Conservation (phyloP, 2,888 invertebrate genomes). For the Diarsia brunnea region DNA sequence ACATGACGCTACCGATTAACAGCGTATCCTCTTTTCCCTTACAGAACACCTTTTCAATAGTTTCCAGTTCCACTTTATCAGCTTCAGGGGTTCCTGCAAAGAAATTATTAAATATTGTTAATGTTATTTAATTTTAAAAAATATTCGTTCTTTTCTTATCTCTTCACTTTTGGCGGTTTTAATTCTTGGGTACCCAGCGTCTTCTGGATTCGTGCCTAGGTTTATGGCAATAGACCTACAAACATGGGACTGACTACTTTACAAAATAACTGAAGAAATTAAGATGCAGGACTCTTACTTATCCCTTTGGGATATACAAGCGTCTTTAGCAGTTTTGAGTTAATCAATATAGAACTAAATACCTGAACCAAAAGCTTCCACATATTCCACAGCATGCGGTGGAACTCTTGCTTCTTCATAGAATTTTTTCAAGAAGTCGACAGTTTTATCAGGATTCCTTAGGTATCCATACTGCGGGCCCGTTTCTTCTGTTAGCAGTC, state of each 20-base stretch:
- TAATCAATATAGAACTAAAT: not conserved
- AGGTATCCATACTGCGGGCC: slow-evolving; percentile 76
- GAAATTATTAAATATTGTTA: not conserved
- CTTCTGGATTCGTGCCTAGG: not conserved
- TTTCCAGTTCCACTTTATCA: slow-evolving; percentile 92
- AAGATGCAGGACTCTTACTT: not conserved
- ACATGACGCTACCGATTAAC: slow-evolving; percentile 89
- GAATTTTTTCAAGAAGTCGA: slow-evolving; percentile 83
- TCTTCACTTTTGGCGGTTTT: not conserved
- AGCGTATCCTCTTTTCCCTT: slow-evolving; percentile 89
- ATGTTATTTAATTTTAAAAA: not conserved
- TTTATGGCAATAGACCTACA: not conserved
- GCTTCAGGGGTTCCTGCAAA: slow-evolving; percentile 86
- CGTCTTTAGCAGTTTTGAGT: no score
- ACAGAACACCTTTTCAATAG: slow-evolving; percentile 91
- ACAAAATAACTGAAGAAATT: not conserved
- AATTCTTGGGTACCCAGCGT: not conserved
- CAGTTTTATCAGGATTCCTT: slow-evolving; percentile 28
- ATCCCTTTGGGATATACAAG: not conserved
- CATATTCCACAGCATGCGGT: slow-evolving; percentile 92
- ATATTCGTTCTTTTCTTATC: not conserved
- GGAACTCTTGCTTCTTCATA: slow-evolving; percentile 92
- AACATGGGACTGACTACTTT: not conserved
- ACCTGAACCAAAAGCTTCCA: slow-evolving; percentile 96
- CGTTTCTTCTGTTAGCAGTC: slow-evolving; percentile 84